Percentiles rank a stretch among this genome's conserved stretches.
These are phyloP conservation scores for Euplexia lucipara DNA, from an alignment of 2,888 invertebrate genomes.

Conservation along the genomic window DNA sequence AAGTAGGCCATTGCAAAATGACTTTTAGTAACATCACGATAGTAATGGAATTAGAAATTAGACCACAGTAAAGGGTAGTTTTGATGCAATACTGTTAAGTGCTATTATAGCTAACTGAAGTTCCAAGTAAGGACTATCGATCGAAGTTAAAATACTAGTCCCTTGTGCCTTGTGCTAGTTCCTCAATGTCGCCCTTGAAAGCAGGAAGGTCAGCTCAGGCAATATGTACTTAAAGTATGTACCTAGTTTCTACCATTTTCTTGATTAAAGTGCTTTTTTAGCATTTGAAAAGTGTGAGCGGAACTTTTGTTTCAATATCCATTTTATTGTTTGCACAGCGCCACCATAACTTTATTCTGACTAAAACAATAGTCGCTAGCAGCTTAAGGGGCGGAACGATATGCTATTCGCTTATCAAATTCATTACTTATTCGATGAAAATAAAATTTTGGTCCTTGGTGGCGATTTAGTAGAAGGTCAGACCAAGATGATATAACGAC, in stretches of 20 bases:
- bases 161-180: conserved; percentile 50
- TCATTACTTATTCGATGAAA: no score
- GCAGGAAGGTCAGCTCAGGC: conserved; percentile 28
- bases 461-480: not conserved
- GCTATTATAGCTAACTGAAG: conserved; percentile 4
- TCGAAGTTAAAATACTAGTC: conserved; percentile 35
- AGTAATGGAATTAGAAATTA: not conserved
- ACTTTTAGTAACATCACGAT: not conserved
- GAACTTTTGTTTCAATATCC: not conserved
- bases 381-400: no score
- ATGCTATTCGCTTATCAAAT: no score
- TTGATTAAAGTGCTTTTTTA: conserved; percentile 43
- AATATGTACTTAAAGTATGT: conserved; percentile 19
- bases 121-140: conserved; percentile 17
- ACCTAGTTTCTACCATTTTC: conserved; percentile 11
- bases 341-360: not conserved
- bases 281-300: not conserved
- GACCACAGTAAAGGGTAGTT: not conserved
- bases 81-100: not conserved
- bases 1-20: not conserved
- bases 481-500: not conserved
- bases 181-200: conserved; percentile 50
- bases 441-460: not conserved
- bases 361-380: not conserved
- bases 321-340: not conserved